These are phyloP conservation scores for Branchipolynoe longqiensis DNA, from an alignment of 2,888 invertebrate species.

Conservation along the genomic window DNA sequence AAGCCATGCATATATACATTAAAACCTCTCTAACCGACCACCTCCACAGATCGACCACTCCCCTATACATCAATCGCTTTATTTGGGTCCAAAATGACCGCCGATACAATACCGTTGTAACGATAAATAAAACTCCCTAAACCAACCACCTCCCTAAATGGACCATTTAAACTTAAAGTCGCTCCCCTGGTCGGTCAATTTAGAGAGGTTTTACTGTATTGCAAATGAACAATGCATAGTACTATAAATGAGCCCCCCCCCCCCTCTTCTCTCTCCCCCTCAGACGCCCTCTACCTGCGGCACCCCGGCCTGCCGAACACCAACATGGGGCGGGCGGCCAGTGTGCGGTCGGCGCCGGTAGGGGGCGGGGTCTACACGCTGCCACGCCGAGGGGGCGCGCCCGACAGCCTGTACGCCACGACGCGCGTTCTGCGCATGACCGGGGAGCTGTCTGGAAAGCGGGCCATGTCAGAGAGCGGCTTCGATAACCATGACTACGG, in stretches of 20 bases:
- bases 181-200: too few relatives aligned
- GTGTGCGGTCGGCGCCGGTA: constrained; percentile 73
- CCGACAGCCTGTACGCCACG: constrained; percentile 34
- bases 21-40: too few relatives aligned
- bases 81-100: too few relatives aligned
- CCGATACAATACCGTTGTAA: too few relatives aligned
- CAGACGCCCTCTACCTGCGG: constrained; percentile 73
- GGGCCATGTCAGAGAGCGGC: constrained; percentile 34
- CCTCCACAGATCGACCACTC: too few relatives aligned
- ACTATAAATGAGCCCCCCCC: not conserved
- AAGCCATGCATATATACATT: too few relatives aligned
- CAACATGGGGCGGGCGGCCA: constrained; percentile 70
- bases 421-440: constrained; percentile 51
- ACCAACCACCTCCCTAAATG: too few relatives aligned
- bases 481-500: constrained; percentile 38
- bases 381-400: constrained; percentile 17
- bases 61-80: too few relatives aligned
- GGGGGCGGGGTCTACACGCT: constrained; percentile 57
- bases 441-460: constrained; percentile 43
- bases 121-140: too few relatives aligned
- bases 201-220: too few relatives aligned
- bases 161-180: too few relatives aligned
- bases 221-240: not conserved
- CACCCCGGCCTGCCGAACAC: constrained; percentile 67
- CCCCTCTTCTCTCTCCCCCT: not conserved